Base-by-base conservation (phyloP, 1,140 invertebrate species). In the Ylistrum balloti region DNA sequence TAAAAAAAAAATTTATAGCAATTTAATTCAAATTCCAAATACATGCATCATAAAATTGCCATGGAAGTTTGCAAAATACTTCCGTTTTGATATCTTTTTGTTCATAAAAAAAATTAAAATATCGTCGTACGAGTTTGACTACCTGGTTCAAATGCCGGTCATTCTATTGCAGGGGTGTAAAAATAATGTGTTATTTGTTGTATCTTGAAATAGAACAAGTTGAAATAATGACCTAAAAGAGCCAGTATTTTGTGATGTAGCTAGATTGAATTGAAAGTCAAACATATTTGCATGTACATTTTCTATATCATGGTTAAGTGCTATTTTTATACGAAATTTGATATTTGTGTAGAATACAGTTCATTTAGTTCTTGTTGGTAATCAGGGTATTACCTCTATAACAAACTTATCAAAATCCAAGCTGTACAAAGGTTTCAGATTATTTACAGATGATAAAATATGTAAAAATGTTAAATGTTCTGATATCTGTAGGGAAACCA, bases 161-260 rank as follows among this genome's bases (percentile, higher is more conserved):
- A 28, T 74, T 74, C 56, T n/a, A 74, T 28, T 74, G 9, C 28
- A 7, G 35, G 56, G 56, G n/a, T 74, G 56, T 74, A n/a, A 74
- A 74, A 5, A 74, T 74, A 9, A 74, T 2, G 28, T 74, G 56
- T 28, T 74, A 74, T 74, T 74, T 20, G 11, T 13, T 38, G 35
- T n/a, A n/a, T n/a, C 17, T 45, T 45, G 41, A 17, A 45, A 15
- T 17, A 45, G 41, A 45, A 45, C 10, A 45, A 17, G 41, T 45
- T 17, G 17, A 17, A 9, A n/a, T 45, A 1, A 9, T 17, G 41
- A 45, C 41, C 9, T 45, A 17, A 45, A n/a, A 74, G 56, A 74
- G 56, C 56, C 56, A 74, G 56, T 74, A 74, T 74, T 74, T 74
- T 74, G 56, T 74, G 56, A 74, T 74, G 22, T 74, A 74, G 56